Evolutionary conservation across 2,113 vertebrate genomes (phyloP).

Genomic region (Alligator sinensis): DNA sequence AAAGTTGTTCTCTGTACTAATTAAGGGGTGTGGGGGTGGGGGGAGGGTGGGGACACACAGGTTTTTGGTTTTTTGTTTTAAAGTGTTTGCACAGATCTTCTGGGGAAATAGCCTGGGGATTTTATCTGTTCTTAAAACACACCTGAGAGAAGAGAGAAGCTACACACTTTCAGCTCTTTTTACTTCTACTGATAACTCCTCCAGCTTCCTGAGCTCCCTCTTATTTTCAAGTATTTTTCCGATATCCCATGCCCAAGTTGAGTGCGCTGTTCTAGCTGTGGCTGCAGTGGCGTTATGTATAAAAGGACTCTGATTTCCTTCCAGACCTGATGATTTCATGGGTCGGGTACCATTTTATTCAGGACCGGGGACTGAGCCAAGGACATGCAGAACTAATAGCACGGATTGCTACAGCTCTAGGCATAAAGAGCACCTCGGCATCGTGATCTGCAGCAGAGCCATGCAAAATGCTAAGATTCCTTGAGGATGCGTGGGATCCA

Average conservation of each 20-base stretch:
- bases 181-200: background rate
- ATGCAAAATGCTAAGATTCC: background rate
- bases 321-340: background rate
- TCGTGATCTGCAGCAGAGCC: background rate
- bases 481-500: background rate
- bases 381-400: background rate
- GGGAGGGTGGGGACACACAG: background rate
- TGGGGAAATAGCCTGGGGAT: background rate
- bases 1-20: background rate
- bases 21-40: background rate
- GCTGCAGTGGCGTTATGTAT: background rate
- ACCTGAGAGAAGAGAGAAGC: background rate
- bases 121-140: background rate
- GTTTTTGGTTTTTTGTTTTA: background rate
- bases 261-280: background rate
- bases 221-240: background rate
- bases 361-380: background rate
- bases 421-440: background rate
- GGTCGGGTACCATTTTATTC: background rate
- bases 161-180: background rate
- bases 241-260: fast-evolving
- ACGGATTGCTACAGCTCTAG: background rate
- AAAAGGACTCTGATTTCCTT: fast-evolving
- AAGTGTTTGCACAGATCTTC: background rate
- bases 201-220: background rate